phyloP scores from a whole-genome alignment of 92 coral and sea anemone genomes.

The Ricordea florida region DNA sequence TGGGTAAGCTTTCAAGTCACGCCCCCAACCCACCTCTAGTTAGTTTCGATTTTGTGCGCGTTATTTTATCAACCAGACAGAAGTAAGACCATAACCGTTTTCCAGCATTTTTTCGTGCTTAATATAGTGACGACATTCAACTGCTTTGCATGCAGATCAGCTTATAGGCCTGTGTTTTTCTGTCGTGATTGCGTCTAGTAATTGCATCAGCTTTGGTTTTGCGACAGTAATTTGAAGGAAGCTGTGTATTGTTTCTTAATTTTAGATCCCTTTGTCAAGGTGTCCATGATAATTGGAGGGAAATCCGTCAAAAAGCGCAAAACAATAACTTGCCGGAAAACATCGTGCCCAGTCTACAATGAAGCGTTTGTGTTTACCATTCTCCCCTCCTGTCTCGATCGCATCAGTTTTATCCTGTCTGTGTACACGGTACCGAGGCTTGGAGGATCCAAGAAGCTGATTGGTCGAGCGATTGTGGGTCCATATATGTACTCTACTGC shows the following conservation, averaged over 20 bases:
- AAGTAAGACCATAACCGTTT: background rate
- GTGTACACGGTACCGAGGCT: slow-evolving; percentile 69
- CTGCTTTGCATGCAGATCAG: too few species aligned
- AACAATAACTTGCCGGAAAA: slow-evolving; percentile 54
- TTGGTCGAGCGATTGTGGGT: slow-evolving; percentile 89
- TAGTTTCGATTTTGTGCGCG: too few species aligned
- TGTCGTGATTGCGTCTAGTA: background rate
- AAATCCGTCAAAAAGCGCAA: slow-evolving; percentile 78
- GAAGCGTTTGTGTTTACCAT: slow-evolving; percentile 90
- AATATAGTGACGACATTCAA: too few species aligned
- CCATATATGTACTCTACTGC: slow-evolving; percentile 94
- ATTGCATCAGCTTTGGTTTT: background rate
- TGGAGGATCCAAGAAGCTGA: slow-evolving; percentile 77
- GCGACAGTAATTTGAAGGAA: background rate
- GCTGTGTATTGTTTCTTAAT: background rate
- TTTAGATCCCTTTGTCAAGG: slow-evolving; percentile 87
- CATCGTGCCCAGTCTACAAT: slow-evolving; percentile 70
- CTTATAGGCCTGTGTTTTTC: too few species aligned
- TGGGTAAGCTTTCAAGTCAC: slow-evolving; percentile 82
- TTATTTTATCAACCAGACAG: too few species aligned
- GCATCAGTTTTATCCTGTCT: slow-evolving; percentile 82
- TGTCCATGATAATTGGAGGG: slow-evolving; percentile 88
- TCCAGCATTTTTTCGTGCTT: too few species aligned
- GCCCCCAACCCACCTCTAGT: too few species aligned
- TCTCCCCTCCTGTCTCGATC: slow-evolving; percentile 70